These are phyloP conservation scores for Dallia pectoralis DNA, from an alignment of 2,797 vertebrate genomes.

Conservation along the genomic window DNA sequence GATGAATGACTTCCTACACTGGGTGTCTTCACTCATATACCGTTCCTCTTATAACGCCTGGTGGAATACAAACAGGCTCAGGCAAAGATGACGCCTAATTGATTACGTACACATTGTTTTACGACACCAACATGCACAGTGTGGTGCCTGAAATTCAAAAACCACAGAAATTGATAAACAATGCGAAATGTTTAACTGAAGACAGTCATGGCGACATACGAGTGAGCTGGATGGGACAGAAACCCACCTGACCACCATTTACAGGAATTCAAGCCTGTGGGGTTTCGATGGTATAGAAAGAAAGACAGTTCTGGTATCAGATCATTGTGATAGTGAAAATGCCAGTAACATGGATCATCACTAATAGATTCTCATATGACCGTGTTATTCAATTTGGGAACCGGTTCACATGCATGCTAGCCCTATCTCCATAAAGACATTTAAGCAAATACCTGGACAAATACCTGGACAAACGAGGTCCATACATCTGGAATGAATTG, in stretches of 20 bases:
- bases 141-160: background rate
- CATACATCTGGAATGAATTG: too few relatives aligned
- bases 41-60: background rate
- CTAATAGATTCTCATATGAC: conserved; percentile 45
- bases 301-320: conserved; percentile 60
- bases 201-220: conserved; percentile 30
- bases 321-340: conserved; percentile 69
- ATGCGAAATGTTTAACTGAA: background rate
- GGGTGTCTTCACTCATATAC: background rate
- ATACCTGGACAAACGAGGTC: too few relatives aligned
- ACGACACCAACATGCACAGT: background rate
- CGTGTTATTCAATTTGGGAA: conserved; percentile 40
- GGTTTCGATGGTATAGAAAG: conserved; percentile 60
- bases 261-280: conserved; percentile 63
- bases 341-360: conserved; percentile 47
- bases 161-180: background rate
- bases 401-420: background rate
- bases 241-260: conserved; percentile 61
- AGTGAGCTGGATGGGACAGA: conserved; percentile 40
- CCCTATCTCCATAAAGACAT: background rate
- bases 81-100: background rate
- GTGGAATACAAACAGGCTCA: background rate
- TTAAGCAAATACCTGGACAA: background rate
- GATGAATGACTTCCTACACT: conserved; percentile 32
- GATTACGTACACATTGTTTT: background rate